Base-by-base conservation (phyloP, 2,888 invertebrate genomes). In the Hyposoter didymator region DNA sequence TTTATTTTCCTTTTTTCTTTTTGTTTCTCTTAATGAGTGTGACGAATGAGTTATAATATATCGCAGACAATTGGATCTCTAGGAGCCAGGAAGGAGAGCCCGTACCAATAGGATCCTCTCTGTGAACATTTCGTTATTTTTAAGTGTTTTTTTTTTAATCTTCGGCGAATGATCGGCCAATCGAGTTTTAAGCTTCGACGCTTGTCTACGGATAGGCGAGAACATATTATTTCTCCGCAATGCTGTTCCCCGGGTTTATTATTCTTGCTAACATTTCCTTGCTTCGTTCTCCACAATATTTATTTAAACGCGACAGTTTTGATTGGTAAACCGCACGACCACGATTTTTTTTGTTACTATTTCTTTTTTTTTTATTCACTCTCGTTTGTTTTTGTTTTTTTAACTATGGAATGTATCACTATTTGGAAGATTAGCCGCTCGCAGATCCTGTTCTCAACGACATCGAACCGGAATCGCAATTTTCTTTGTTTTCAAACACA, bases 351-450 rank as follows among this genome's bases (percentile, higher is more conserved):
- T 81, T n/a, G n/a, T n/a, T n/a, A n/a, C n/a, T n/a, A n/a, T n/a
- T 52, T 78, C 85, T 75, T 84, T 84, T 81, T 74, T 52, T 72
- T 70, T 66, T 73, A 67, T 78, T 80, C 43, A 22, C 69, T 84
- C 66, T 2, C 19, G 22, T 22, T 55, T 39, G 19, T 84, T 82
- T 70, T 76, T 70, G 45, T 64, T 82, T 70, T 81, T 89, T 90
- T 89, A 90, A 87, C 89, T 91, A 93, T 93, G 93, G 93, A 93
- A 93, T 93, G 93, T 92, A 93, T 93, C 90, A 90, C 90, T 85
- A 87, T 90, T 91, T 90, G 92, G 92, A 93, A 93, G 92, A 92
- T 92, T 92, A 90, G 87, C 90, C 89, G 89, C 89, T 87, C 76
- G 86, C 88, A 87, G 88, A 85, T 85, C 82, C 82, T 82, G 76